These are phyloP conservation scores for Melanotaenia boesemani DNA, from an alignment of 2,797 vertebrate species.

Conservation along the genomic window DNA sequence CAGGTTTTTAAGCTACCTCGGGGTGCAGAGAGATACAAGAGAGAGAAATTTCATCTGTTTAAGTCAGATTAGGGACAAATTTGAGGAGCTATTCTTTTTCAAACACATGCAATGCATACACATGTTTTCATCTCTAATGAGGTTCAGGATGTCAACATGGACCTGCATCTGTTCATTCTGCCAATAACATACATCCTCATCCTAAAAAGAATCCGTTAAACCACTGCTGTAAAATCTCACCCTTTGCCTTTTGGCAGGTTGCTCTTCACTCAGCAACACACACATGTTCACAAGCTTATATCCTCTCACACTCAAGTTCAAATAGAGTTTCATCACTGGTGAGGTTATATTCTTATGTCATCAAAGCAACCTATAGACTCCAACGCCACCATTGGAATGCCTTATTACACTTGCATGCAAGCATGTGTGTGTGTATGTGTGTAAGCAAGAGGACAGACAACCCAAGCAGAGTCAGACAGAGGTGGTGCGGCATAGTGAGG, in stretches of 20 bases:
- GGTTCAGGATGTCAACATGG: conserved; percentile 64
- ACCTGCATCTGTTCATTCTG: conserved; percentile 46
- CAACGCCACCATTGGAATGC: conserved; percentile 53
- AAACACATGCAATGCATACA: conserved; percentile 12
- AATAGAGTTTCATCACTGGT: conserved; percentile 6
- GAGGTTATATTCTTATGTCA: conserved; percentile 23
- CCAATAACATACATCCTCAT: conserved; percentile 64
- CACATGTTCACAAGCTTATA: conserved; percentile 14
- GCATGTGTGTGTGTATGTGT: conserved; percentile 20
- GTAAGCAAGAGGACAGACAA: conserved; percentile 74
- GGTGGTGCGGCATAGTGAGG: conserved; percentile 75
- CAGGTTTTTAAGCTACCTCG: not conserved
- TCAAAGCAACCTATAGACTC: conserved; percentile 32
- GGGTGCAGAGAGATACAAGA: conserved; percentile 17
- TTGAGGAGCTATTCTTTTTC: conserved; percentile 29
- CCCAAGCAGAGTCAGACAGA: conserved; percentile 76
- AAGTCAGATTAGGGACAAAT: conserved; percentile 32
- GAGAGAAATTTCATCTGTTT: conserved; percentile 7
- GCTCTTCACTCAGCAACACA: conserved; percentile 32
- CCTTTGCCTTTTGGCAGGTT: conserved; percentile 38
- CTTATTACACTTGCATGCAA: conserved; percentile 46
- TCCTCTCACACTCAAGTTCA: conserved; percentile 16
- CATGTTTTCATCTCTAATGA: conserved; percentile 30
- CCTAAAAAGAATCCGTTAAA: conserved; percentile 64
- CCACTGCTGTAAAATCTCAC: conserved; percentile 54